Evolutionary conservation across 1,140 invertebrate genomes (phyloP).

Genomic region (Rhysida immarginata): DNA sequence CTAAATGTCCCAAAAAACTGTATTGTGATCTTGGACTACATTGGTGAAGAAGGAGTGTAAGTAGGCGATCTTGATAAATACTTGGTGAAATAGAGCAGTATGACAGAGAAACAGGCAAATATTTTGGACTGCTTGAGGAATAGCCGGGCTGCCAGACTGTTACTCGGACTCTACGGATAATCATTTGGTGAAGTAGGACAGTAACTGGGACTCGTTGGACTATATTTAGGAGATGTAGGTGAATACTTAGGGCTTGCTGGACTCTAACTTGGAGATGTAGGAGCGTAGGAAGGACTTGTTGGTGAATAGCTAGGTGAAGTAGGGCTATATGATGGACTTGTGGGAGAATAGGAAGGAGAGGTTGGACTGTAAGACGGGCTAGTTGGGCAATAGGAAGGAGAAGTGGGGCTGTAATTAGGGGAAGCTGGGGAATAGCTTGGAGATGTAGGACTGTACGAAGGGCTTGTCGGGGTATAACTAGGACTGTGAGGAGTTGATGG

Average conservation of each 20-base stretch:
- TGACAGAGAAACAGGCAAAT: slow-evolving; percentile 48
- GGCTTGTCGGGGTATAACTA: slow-evolving; percentile 30
- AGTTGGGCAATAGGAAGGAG: slow-evolving; percentile 70
- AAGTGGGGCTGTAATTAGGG: slow-evolving; percentile 39
- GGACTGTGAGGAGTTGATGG: slow-evolving; percentile 22
- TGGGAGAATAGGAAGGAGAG: slow-evolving; percentile 59
- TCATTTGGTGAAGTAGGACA: slow-evolving; percentile 37
- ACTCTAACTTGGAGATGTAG: slow-evolving; percentile 33
- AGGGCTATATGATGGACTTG: slow-evolving; percentile 51
- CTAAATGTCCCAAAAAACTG: slow-evolving; percentile 58
- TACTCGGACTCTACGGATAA: slow-evolving; percentile 38
- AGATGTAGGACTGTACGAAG: slow-evolving; percentile 26
- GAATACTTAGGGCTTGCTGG: slow-evolving; percentile 20
- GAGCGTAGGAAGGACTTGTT: slow-evolving; percentile 53
- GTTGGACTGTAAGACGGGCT: slow-evolving; percentile 57
- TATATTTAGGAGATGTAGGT: slow-evolving; percentile 33
- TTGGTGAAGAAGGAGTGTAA: slow-evolving; percentile 48
- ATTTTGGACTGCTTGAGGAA: slow-evolving; percentile 58
- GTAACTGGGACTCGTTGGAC: slow-evolving; percentile 32
- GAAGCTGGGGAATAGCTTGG: slow-evolving; percentile 23
- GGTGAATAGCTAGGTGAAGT: slow-evolving; percentile 44
- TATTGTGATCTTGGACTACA: slow-evolving; percentile 57
- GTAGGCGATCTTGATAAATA: slow-evolving; percentile 40
- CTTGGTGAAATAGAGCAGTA: slow-evolving; percentile 52
- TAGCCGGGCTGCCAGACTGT: slow-evolving; percentile 63